These are phyloP conservation scores for Isurus oxyrinchus DNA, from an alignment of 2,113 vertebrate species.

Conservation along the genomic window DNA sequence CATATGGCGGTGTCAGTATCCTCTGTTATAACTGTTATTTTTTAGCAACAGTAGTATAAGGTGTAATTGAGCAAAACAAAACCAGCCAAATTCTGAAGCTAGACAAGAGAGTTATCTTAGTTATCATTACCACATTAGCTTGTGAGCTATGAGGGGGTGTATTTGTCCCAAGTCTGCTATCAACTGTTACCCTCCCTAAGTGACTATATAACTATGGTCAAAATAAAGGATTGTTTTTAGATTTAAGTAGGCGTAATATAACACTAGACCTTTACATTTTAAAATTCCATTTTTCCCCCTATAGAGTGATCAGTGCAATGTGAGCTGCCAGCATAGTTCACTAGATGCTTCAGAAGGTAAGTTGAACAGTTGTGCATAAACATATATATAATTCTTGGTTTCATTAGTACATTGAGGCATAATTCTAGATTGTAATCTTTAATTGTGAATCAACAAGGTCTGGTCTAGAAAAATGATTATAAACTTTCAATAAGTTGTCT, in stretches of 20 bases:
- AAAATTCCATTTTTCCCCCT: not conserved
- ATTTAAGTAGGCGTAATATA: not conserved
- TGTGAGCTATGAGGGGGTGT: not conserved
- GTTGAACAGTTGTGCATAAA: not conserved
- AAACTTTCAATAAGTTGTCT: not conserved
- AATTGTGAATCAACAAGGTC: not conserved
- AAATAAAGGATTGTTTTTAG: not conserved
- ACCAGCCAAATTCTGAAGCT: not conserved
- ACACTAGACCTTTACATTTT: not conserved
- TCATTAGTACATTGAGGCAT: not conserved
- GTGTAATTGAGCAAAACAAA: not conserved
- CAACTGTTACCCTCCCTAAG: not conserved
- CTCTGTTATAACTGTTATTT: not conserved
- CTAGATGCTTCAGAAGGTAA: conserved; percentile 6
- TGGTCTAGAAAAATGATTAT: not conserved
- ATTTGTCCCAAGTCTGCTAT: not conserved
- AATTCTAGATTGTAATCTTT: not conserved
- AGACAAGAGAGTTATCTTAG: not conserved
- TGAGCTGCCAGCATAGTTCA: not conserved
- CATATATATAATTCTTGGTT: not conserved
- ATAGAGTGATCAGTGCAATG: not conserved
- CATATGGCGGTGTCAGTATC: not conserved
- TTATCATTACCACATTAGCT: not conserved
- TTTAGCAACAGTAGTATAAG: not conserved
- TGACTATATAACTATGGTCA: not conserved